phyloP scores from a whole-genome alignment of 2,113 vertebrate genomes.

The Pyxicephalus adspersus region DNA sequence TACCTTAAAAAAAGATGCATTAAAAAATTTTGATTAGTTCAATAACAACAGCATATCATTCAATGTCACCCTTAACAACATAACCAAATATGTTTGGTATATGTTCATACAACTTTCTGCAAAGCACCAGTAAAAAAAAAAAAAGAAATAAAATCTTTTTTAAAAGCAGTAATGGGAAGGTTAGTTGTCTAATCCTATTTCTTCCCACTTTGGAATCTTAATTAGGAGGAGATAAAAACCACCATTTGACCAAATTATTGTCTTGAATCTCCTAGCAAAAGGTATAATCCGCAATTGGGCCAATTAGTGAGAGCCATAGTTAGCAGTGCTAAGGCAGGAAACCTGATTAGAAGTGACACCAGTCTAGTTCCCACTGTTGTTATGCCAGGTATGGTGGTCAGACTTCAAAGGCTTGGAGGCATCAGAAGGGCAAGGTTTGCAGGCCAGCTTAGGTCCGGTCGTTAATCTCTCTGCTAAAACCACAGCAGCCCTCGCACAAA shows the following conservation, averaged over 20 bases:
- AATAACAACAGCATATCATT: no score
- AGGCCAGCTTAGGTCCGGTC: constrained; percentile 87
- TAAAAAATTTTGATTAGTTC: no score
- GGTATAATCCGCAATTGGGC: constrained; percentile 93
- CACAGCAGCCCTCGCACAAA: constrained; percentile 87
- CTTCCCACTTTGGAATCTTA: constrained; percentile 86
- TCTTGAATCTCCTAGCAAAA: constrained; percentile 86
- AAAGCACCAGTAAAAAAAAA: constrained; percentile 59
- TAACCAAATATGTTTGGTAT: no score
- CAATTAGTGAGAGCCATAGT: constrained; percentile 87
- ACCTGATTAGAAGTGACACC: constrained; percentile 91
- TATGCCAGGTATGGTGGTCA: constrained; percentile 91
- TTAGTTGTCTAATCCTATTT: constrained; percentile 83
- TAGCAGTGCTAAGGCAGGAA: constrained; percentile 77
- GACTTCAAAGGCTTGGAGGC: constrained; percentile 90
- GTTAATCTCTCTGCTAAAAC: constrained; percentile 91
- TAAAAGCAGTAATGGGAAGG: constrained; percentile 71
- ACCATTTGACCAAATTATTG: constrained; percentile 91
- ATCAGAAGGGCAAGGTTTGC: constrained; percentile 89
- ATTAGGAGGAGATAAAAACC: constrained; percentile 87
- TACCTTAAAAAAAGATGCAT: no score
- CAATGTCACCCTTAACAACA: no score
- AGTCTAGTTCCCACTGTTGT: constrained; percentile 89
- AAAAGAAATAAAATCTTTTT: constrained; percentile 73
- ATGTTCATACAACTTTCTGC: no score